These are phyloP conservation scores for Sebastes fasciatus DNA, from an alignment of 2,113 vertebrate species.

Conservation along the genomic window DNA sequence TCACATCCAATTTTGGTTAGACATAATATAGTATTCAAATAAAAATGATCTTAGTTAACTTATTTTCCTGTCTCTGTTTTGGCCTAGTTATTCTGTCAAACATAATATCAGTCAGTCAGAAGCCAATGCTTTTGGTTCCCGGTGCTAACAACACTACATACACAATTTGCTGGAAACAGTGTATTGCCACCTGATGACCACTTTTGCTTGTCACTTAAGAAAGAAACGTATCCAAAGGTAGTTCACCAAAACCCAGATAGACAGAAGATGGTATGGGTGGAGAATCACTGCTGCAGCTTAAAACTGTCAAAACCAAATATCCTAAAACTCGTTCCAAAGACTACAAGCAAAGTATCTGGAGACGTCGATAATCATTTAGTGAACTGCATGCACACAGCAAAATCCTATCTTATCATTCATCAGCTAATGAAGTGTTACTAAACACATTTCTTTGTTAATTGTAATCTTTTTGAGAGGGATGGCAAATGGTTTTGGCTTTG, in stretches of 20 bases:
- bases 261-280: conserved; percentile 1
- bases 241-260: conserved; percentile 29
- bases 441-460: conserved; percentile 23
- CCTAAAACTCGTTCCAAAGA: conserved; percentile 48
- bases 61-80: conserved; percentile 20
- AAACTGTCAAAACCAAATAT: conserved; percentile 50
- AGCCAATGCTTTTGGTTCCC: not conserved
- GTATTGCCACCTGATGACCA: not conserved
- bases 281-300: conserved; percentile 14
- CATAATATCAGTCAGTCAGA: not conserved
- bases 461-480: conserved; percentile 32
- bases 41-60: not conserved
- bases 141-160: not conserved
- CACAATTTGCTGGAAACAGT: not conserved
- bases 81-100: not conserved
- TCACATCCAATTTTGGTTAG: not conserved
- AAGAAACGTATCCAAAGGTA: conserved; percentile 16
- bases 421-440: conserved; percentile 26
- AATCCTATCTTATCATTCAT: conserved; percentile 37
- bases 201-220: conserved; percentile 13
- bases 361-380: conserved; percentile 22
- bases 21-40: not conserved
- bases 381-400: conserved; percentile 30
- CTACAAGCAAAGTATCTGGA: not conserved
- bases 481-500: conserved; percentile 43